Conservation (phyloP, 2,888 invertebrate genomes). For the Automeris io region DNA sequence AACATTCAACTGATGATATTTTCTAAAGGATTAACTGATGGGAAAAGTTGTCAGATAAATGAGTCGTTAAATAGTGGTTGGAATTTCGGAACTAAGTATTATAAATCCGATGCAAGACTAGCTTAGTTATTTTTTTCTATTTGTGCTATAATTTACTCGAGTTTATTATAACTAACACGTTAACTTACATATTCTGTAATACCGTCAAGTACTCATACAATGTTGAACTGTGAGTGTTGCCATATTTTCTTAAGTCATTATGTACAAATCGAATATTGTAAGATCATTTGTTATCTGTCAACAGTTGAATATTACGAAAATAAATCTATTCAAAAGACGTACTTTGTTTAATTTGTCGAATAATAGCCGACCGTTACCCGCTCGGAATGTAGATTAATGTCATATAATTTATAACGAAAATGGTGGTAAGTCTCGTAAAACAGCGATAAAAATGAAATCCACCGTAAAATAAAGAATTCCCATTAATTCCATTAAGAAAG, state of each 20-base stretch:
- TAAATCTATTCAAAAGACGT: slow-evolving; percentile 62
- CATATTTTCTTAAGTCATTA: slow-evolving; percentile 77
- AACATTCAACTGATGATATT: not conserved
- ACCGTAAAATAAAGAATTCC: not conserved
- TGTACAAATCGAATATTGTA: slow-evolving; percentile 76
- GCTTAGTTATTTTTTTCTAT: slow-evolving; percentile 15
- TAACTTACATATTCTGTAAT: slow-evolving; percentile 10
- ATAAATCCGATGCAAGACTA: slow-evolving; percentile 16
- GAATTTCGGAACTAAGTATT: slow-evolving; percentile 14
- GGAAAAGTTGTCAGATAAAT: not conserved
- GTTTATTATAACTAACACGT: not conserved
- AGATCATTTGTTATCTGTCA: slow-evolving; percentile 77
- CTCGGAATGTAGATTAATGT: slow-evolving; percentile 2
- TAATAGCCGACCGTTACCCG: slow-evolving; percentile 3
- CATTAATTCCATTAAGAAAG: not conserved
- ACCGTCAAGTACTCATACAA: slow-evolving; percentile 51
- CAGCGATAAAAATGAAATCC: not conserved
- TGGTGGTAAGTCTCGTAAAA: not conserved
- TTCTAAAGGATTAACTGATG: not conserved
- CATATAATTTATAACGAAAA: slow-evolving; percentile 5
- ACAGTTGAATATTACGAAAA: slow-evolving; percentile 77
- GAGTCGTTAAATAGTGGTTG: slow-evolving; percentile 17
- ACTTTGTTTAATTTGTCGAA: slow-evolving; percentile 36
- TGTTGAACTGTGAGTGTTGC: slow-evolving; percentile 75
- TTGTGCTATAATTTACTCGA: not conserved